Evolutionary conservation across 1,140 invertebrate genomes (phyloP).

Genomic region (Musca domestica): DNA sequence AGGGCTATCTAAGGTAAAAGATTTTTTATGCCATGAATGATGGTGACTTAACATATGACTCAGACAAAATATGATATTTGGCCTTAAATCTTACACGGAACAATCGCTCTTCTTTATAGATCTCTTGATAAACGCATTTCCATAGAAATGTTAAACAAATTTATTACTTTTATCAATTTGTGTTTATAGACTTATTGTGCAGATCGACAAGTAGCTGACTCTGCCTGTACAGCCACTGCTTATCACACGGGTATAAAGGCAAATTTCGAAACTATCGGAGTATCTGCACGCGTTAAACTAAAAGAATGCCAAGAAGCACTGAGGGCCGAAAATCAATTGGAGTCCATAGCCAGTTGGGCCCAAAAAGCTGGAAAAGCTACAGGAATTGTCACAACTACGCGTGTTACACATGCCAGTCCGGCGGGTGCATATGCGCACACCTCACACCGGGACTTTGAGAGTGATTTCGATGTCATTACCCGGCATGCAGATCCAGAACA

Average conservation of each 20-base stretch:
- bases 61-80: no score
- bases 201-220: constrained; percentile 77
- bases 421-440: constrained; percentile 56
- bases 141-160: background rate
- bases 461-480: constrained; percentile 60
- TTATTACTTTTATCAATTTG: background rate
- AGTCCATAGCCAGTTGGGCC: constrained; percentile 79
- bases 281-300: constrained; percentile 61
- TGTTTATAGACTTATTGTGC: constrained; percentile 64
- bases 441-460: constrained; percentile 77
- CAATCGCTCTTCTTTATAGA: no score
- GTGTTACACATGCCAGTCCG: constrained; percentile 48
- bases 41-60: no score
- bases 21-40: no score
- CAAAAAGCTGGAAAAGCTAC: constrained; percentile 64
- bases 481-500: constrained; percentile 47
- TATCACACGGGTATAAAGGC: constrained; percentile 72
- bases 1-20: constrained; percentile 69
- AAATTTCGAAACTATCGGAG: constrained; percentile 65
- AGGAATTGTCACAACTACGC: constrained; percentile 47
- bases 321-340: constrained; percentile 55
- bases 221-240: constrained; percentile 69
- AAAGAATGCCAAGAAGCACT: constrained; percentile 67
- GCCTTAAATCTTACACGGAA: no score
- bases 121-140: no score